Evolutionary conservation across 2,113 vertebrate genomes (phyloP).

Genomic region (Uria aalge): DNA sequence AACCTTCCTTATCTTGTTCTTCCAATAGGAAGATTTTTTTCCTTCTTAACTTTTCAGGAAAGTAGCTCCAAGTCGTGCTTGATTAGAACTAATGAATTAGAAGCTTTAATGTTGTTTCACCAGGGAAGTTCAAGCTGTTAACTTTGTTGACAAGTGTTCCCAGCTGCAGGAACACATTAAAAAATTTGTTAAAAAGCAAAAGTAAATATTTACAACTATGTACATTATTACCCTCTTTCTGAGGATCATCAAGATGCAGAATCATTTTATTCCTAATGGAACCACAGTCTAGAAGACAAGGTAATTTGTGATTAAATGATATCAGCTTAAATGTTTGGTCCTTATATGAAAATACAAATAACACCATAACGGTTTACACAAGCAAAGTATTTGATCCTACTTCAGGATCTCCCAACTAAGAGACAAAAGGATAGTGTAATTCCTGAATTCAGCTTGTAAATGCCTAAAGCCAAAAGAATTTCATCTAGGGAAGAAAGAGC

Average conservation of each 20-base stretch:
- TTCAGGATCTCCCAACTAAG: background rate
- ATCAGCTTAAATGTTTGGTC: background rate
- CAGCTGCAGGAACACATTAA: background rate
- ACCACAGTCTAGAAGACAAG: background rate
- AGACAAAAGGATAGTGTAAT: background rate
- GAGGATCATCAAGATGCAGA: background rate
- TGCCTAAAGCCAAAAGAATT: background rate
- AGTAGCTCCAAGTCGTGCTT: background rate
- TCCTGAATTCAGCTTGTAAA: background rate
- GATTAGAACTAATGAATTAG: background rate
- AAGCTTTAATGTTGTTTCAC: background rate
- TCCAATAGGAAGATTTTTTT: background rate
- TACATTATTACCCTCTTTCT: background rate
- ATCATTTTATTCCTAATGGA: background rate
- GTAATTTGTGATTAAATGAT: background rate
- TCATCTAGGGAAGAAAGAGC: background rate
- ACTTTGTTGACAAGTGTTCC: background rate
- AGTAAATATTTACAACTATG: constrained; percentile 20
- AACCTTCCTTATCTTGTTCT: background rate
- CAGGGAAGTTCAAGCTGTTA: background rate
- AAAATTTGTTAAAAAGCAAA: background rate
- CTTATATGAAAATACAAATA: background rate
- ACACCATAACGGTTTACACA: background rate
- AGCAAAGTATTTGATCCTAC: background rate
- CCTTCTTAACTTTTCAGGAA: background rate